Evolutionary conservation across 2,797 vertebrate species (phyloP).

Genomic region (Margarornis squamiger): DNA sequence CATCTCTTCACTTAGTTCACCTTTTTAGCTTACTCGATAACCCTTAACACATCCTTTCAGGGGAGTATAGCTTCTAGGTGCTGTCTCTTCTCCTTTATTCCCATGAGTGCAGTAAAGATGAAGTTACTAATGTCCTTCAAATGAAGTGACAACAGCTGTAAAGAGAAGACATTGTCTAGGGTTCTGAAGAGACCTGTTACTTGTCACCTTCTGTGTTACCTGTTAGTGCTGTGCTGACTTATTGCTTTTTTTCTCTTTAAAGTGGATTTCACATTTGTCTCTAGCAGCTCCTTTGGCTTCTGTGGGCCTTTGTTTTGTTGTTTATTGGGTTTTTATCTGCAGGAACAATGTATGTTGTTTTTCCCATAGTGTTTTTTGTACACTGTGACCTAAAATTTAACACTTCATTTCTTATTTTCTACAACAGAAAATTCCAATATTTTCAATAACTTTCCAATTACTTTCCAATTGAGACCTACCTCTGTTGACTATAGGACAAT

Average conservation of each 20-base stretch:
- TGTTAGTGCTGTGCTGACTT: conserved; percentile 9
- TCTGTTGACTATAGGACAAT: not conserved
- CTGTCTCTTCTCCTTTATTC: conserved; percentile 42
- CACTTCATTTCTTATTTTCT: conserved; percentile 5
- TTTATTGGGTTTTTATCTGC: conserved; percentile 8
- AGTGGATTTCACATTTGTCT: conserved; percentile 21
- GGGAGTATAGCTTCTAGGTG: not conserved
- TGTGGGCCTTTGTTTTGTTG: not conserved
- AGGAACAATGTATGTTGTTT: not conserved
- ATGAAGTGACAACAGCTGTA: not conserved
- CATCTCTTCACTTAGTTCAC: conserved; percentile 31
- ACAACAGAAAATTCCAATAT: not conserved
- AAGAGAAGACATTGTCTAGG: conserved; percentile 1
- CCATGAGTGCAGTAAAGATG: not conserved
- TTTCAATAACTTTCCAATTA: not conserved
- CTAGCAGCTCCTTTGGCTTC: conserved; percentile 10
- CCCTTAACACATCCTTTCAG: conserved; percentile 25
- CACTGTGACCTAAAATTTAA: not conserved
- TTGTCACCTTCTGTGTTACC: not conserved
- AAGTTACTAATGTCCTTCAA: conserved; percentile 40
- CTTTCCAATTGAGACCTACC: not conserved
- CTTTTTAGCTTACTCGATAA: conserved; percentile 25
- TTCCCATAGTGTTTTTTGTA: not conserved
- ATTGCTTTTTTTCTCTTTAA: conserved; percentile 15
- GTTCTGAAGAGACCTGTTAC: not conserved